Percentiles rank a stretch among this genome's conserved stretches.
Conservation (phyloP, 2,797 vertebrate species). For the Phrynocephalus vlangalii region DNA sequence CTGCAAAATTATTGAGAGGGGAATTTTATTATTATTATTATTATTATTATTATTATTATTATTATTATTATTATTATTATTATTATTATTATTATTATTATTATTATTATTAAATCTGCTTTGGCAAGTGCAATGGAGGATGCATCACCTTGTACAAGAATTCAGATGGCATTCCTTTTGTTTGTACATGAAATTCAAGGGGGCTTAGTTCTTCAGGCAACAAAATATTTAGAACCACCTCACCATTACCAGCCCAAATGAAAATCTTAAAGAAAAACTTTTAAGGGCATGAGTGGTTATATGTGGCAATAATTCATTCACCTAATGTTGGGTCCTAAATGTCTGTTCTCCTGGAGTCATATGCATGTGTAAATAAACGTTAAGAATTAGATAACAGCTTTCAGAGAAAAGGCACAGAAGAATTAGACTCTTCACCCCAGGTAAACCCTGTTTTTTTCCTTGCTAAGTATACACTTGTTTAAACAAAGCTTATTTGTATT, state of each 20-base stretch:
- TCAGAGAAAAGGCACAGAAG: slow-evolving; percentile 1
- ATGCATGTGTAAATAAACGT: slow-evolving; percentile 35
- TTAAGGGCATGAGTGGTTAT: background rate
- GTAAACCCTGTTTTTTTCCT: slow-evolving; percentile 28
- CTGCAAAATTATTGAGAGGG: no score
- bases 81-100: no score
- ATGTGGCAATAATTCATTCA: slow-evolving; percentile 1
- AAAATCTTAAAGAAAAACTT: background rate
- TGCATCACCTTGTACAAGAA: no score
- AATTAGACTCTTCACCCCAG: slow-evolving; percentile 35
- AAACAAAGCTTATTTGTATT: slow-evolving; percentile 1
- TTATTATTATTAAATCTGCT: no score
- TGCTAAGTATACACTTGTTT: accelerated
- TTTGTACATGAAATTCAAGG: no score
- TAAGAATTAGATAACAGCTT: slow-evolving; percentile 9
- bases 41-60: no score
- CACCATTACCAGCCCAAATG: background rate
- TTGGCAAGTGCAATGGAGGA: no score
- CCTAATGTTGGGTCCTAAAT: background rate
- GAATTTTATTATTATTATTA: no score
- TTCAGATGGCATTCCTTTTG: no score
- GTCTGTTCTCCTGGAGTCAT: background rate
- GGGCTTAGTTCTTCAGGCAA: background rate
- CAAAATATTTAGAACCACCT: background rate
- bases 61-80: no score